Conservation (phyloP, 92 coral and sea anemone genomes). For the Anthopleura xanthogrammica region DNA sequence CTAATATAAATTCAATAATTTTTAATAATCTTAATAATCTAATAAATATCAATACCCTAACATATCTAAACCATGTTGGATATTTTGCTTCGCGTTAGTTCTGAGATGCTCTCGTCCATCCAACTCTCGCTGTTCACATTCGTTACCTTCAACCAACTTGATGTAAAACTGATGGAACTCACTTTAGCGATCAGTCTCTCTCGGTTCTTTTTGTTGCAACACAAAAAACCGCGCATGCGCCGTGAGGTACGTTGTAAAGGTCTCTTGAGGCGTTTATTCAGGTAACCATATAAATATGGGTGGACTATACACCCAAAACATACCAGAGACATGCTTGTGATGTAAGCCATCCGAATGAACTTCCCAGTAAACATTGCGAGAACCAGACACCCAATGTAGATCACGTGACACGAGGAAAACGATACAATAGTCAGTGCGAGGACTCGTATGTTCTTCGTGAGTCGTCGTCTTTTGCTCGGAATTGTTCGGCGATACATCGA, state of each 20-base stretch:
- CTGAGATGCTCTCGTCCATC: slow-evolving; percentile 6
- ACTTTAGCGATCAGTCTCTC: slow-evolving; percentile 8
- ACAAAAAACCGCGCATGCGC: slow-evolving; percentile 46
- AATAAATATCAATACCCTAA: neutral
- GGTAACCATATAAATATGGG: slow-evolving; percentile 63
- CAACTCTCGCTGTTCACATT: neutral
- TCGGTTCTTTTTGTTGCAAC: slow-evolving; percentile 8
- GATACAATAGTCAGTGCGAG: slow-evolving; percentile 45
- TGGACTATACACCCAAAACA: slow-evolving; percentile 52
- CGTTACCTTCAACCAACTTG: slow-evolving; percentile 17
- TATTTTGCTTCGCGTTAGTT: slow-evolving; percentile 59
- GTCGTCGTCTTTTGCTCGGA: slow-evolving; percentile 60
- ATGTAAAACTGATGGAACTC: slow-evolving; percentile 30
- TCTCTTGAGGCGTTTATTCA: slow-evolving; percentile 62
- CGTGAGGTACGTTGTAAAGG: slow-evolving; percentile 38
- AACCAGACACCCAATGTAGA: slow-evolving; percentile 35
- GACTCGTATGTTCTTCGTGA: slow-evolving; percentile 69
- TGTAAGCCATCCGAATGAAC: slow-evolving; percentile 39
- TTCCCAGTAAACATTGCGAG: slow-evolving; percentile 63
- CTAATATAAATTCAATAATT: neutral
- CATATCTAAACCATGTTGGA: neutral
- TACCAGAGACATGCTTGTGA: slow-evolving; percentile 38
- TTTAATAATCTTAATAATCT: neutral
- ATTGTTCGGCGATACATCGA: slow-evolving; percentile 60
- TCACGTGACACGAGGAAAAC: slow-evolving; percentile 55